Evolutionary conservation across 2,797 vertebrate species (phyloP).

Genomic region (Melopsittacus undulatus): DNA sequence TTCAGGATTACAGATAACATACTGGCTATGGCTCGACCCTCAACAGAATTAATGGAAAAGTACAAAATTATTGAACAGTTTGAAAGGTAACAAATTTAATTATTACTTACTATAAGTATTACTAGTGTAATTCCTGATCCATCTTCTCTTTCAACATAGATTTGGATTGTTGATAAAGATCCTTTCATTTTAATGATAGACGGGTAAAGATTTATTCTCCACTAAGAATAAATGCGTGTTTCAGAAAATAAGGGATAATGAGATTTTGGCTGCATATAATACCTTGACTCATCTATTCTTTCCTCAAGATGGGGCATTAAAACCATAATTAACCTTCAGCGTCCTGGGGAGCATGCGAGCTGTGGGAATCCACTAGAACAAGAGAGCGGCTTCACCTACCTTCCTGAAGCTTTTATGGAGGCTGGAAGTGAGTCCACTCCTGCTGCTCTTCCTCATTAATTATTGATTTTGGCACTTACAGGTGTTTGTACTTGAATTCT

Average conservation of each 20-base stretch:
- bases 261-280: slow-evolving; percentile 35
- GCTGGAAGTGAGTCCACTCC: slow-evolving; percentile 88
- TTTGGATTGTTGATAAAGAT: slow-evolving; percentile 38
- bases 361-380: slow-evolving; percentile 92
- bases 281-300: slow-evolving; percentile 54
- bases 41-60: slow-evolving; percentile 92
- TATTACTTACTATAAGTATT: background rate
- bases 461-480: slow-evolving; percentile 47
- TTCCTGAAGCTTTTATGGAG: slow-evolving; percentile 94
- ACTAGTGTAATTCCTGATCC: background rate
- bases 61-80: slow-evolving; percentile 93
- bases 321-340: slow-evolving; percentile 96
- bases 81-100: slow-evolving; percentile 79
- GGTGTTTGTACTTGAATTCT: slow-evolving; percentile 20
- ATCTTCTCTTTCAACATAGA: slow-evolving; percentile 26
- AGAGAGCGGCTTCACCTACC: slow-evolving; percentile 94
- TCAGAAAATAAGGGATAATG: slow-evolving; percentile 2
- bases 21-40: slow-evolving; percentile 96
- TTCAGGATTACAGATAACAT: slow-evolving; percentile 94
- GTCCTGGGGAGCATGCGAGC: slow-evolving; percentile 95
- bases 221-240: slow-evolving; percentile 20
- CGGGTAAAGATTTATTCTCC: slow-evolving; percentile 43
- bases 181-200: slow-evolving; percentile 41
- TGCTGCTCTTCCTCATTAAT: slow-evolving; percentile 59
- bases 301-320: slow-evolving; percentile 87